These are phyloP conservation scores for Sebastes jordani DNA, from an alignment of 2,797 vertebrate species.

Conservation along the genomic window DNA sequence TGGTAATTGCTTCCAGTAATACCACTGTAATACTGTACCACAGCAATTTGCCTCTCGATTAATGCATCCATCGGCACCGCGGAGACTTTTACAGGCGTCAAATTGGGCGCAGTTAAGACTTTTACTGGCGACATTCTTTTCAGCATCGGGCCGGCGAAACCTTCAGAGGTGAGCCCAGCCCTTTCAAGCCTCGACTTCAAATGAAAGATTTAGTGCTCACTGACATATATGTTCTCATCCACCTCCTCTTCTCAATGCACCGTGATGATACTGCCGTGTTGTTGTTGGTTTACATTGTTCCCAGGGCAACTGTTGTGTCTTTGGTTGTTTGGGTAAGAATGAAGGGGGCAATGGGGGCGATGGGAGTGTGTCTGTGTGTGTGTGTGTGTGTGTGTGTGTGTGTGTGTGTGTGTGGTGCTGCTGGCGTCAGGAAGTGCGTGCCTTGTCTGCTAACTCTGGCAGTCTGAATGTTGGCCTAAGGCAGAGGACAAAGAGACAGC, in stretches of 20 bases:
- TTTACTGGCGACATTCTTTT: slow-evolving; percentile 68
- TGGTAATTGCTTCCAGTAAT: slow-evolving; percentile 72
- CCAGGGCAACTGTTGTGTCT: slow-evolving; percentile 74
- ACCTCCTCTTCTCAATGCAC: slow-evolving; percentile 1
- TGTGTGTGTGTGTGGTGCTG: slow-evolving; percentile 14
- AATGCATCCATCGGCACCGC: slow-evolving; percentile 64
- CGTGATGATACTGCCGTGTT: slow-evolving; percentile 42
- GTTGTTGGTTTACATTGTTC: slow-evolving; percentile 70
- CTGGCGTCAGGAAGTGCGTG: slow-evolving; percentile 55
- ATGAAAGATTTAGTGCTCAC: slow-evolving; percentile 61
- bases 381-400: neutral
- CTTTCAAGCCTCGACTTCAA: slow-evolving; percentile 43
- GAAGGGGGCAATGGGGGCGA: slow-evolving; percentile 37
- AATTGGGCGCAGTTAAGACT: slow-evolving; percentile 65
- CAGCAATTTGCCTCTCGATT: slow-evolving; percentile 71
- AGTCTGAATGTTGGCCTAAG: slow-evolving; percentile 20
- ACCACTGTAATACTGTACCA: slow-evolving; percentile 38
- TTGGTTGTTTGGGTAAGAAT: slow-evolving; percentile 54
- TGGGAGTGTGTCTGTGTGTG: neutral
- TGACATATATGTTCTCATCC: slow-evolving; percentile 32
- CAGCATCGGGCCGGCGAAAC: slow-evolving; percentile 43
- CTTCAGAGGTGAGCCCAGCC: slow-evolving; percentile 48
- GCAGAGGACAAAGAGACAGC: slow-evolving; percentile 23
- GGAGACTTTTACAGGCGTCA: slow-evolving; percentile 69
- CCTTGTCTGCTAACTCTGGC: slow-evolving; percentile 40